These are phyloP conservation scores for Archaeoteleia sp. DNA, from an alignment of 2,888 invertebrate species.

Conservation along the genomic window DNA sequence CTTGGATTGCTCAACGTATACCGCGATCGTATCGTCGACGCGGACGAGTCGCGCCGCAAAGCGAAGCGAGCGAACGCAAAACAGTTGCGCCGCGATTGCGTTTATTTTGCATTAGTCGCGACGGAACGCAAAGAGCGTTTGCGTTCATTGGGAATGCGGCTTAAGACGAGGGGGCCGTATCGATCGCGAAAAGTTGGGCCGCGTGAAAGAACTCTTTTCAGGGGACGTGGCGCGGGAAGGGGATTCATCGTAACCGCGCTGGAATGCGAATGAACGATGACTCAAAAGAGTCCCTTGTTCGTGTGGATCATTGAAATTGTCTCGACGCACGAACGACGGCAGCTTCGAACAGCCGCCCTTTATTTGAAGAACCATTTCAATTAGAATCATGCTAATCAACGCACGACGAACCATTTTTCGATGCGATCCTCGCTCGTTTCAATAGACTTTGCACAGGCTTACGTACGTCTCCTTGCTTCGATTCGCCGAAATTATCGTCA, in stretches of 20 bases:
- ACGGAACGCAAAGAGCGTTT: too few species aligned
- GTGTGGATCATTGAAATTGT: constrained; percentile 47
- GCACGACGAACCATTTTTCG: constrained; percentile 23
- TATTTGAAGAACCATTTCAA: constrained; percentile 38
- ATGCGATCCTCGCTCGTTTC: neutral
- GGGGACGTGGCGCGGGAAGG: constrained; percentile 28
- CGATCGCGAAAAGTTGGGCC: constrained; percentile 40
- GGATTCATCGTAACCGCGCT: constrained; percentile 48
- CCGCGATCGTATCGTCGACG: constrained; percentile 17
- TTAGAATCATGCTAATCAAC: constrained; percentile 28
- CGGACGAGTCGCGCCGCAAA: too few species aligned
- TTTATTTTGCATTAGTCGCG: too few species aligned
- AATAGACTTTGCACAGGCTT: constrained; percentile 11
- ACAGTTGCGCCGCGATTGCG: too few species aligned
- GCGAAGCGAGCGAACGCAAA: too few species aligned
- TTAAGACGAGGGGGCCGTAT: constrained; percentile 42
- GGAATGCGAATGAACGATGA: constrained; percentile 57
- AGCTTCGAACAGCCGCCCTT: constrained; percentile 27
- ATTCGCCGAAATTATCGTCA: too few species aligned
- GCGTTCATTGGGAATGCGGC: too few species aligned
- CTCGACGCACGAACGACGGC: constrained; percentile 31
- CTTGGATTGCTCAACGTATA: too few species aligned
- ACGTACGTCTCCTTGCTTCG: neutral
- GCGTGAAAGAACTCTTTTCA: constrained; percentile 46
- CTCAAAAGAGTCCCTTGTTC: constrained; percentile 58